Base-by-base conservation (phyloP, 1,140 invertebrate genomes). In the Drosophila athabasca region DNA sequence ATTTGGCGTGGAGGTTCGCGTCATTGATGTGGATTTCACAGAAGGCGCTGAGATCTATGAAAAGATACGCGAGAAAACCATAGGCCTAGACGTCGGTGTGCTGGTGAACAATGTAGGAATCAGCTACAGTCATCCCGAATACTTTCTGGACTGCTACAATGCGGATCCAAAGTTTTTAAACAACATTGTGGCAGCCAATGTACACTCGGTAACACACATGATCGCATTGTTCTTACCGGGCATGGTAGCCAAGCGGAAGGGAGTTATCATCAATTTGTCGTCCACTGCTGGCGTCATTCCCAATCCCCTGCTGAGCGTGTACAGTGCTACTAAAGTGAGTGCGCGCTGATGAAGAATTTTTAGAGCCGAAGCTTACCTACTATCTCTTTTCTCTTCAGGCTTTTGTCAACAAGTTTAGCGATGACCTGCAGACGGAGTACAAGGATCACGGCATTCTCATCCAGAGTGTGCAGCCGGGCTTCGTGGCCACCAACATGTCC, bases 101-200 rank as follows among this genome's bases (percentile, higher is more conserved):
- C 93, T 99, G 8, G 94, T 99, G 5, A 99, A 99, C 92, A 99
- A 99, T 93, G 98, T 99, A 0, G 98, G 98, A 3, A 95, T 97
- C 67, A 97, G 96, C 55, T 99, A 99, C 92, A 93, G 95, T 0
- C 94, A 97, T 92, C 98, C 98, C 0, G 96, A 97, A 85, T 95
- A 96, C 79, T 97, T 97, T 90, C 92, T 96, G 1, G 94, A 96
- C 13, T 90, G 96, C 1, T 93, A 94, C 6, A 94, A 96, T 54
- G 92, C 93, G 77, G 72, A 91, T 70, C 93, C 94, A 0, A 91
- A 92, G 50, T 77, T 93, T 5, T 90, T 93, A 39, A 78, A 91
- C n/a, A 92, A 94, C 51, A 94, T 97, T 58, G 93, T 97, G 22
- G 94, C 94, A 69, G 95, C 95, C 17, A 97, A 97, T 89, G 92